A percentile compares a stretch with the other conserved stretches of the same genome.
Conservation (phyloP, 2,888 invertebrate genomes). For the Diloba caeruleocephala region DNA sequence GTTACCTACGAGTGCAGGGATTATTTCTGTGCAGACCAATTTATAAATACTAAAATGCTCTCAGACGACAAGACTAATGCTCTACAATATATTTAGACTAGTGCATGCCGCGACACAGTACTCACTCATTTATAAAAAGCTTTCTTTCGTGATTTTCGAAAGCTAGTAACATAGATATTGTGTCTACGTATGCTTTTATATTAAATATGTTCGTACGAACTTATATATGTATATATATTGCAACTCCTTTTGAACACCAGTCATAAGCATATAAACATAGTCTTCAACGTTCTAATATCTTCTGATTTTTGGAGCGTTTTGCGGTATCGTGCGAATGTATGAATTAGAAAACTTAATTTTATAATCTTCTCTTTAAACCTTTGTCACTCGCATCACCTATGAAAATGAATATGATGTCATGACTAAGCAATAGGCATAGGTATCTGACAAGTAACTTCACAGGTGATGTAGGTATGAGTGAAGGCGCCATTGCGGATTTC, state of each 20-base stretch:
- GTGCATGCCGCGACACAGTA: conserved; percentile 56
- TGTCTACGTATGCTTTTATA: conserved; percentile 22
- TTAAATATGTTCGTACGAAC: conserved; percentile 27
- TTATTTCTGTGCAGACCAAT: conserved; percentile 60
- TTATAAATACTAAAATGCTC: conserved; percentile 59
- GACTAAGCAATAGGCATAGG: conserved; percentile 63
- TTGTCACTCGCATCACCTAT: conserved; percentile 70
- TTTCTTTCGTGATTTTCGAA: conserved; percentile 47
- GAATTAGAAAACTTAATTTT: conserved; percentile 51
- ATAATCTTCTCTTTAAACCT: conserved; percentile 53
- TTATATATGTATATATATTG: conserved; percentile 25
- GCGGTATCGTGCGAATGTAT: conserved; percentile 35
- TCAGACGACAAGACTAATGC: conserved; percentile 61
- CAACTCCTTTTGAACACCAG: conserved; percentile 19
- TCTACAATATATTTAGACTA: conserved; percentile 55
- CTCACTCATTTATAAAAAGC: conserved; percentile 57
- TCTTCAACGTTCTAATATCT: conserved; percentile 25
- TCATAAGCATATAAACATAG: conserved; percentile 41
- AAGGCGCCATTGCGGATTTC: conserved; percentile 86
- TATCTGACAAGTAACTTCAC: conserved; percentile 60
- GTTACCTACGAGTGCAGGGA: conserved; percentile 60
- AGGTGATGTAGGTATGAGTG: conserved; percentile 69
- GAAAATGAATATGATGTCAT: conserved; percentile 81
- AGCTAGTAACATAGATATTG: conserved; percentile 33
- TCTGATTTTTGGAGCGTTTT: conserved; percentile 17